phyloP scores from a whole-genome alignment of 2,888 invertebrate species.

The Thereva nobilitata region DNA sequence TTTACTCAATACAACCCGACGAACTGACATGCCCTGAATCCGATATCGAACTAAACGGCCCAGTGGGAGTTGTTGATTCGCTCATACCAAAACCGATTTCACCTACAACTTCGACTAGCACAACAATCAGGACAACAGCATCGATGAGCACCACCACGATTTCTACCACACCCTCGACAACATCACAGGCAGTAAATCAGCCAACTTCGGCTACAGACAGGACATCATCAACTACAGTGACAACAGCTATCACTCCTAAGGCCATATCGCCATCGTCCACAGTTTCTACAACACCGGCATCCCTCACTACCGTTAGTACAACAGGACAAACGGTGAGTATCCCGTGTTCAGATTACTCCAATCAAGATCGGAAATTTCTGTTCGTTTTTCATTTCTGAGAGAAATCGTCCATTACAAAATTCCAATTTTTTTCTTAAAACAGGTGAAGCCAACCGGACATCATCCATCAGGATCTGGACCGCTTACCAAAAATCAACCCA shows the following conservation, averaged over 20 bases:
- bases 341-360: conserved; percentile 6
- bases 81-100: conserved; percentile 53
- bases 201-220: conserved; percentile 50
- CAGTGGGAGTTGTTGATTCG: conserved; percentile 56
- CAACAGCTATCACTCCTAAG: conserved; percentile 36
- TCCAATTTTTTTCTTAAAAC: conserved; percentile 3
- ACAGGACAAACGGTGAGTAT: conserved; percentile 40
- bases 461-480: conserved; percentile 38
- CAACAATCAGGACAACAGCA: conserved; percentile 45
- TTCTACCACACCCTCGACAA: conserved; percentile 49
- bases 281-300: conserved; percentile 41
- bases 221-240: conserved; percentile 47
- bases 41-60: conserved; percentile 60
- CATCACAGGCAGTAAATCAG: conserved; percentile 48
- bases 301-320: conserved; percentile 39
- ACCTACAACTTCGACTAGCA: conserved; percentile 52
- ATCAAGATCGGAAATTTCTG: conserved; percentile 12
- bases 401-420: background rate
- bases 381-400: conserved; percentile 8
- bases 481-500: conserved; percentile 59
- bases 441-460: conserved; percentile 45
- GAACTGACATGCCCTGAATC: conserved; percentile 67
- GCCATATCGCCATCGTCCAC: conserved; percentile 42
- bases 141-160: conserved; percentile 46
- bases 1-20: conserved; percentile 83